Conservation (phyloP, 2,888 invertebrate genomes). For the Dasysyrphus tricinctus region DNA sequence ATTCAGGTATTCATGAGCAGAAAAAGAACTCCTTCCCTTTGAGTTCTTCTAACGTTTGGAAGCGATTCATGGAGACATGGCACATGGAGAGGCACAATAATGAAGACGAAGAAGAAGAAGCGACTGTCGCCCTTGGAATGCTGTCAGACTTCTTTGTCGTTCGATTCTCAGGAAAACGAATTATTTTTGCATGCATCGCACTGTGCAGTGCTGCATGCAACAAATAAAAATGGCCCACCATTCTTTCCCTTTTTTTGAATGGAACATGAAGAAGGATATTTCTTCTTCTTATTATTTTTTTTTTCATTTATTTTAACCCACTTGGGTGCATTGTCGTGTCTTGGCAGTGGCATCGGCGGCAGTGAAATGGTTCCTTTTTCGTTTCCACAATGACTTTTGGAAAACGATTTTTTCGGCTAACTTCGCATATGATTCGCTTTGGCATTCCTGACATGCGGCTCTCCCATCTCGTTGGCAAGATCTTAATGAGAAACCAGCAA, state of each 20-base stretch:
- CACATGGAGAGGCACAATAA: background rate
- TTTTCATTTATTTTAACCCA: slow-evolving; percentile 23
- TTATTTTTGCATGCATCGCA: slow-evolving; percentile 66
- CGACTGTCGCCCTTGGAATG: slow-evolving; percentile 69
- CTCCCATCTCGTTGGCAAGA: slow-evolving; percentile 65
- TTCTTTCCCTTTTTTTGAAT: slow-evolving; percentile 44
- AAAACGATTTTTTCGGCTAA: slow-evolving; percentile 29
- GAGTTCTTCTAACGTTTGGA: slow-evolving; percentile 55
- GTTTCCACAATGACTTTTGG: slow-evolving; percentile 66
- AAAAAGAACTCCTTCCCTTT: background rate
- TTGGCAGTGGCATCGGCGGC: background rate
- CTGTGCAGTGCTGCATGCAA: slow-evolving; percentile 29
- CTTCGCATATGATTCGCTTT: slow-evolving; percentile 66
- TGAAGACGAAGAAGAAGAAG: slow-evolving; percentile 24
- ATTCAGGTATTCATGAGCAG: slow-evolving; percentile 12
- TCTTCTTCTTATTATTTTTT: background rate
- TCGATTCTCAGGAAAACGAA: slow-evolving; percentile 72
- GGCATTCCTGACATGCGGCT: slow-evolving; percentile 64
- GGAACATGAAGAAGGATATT: slow-evolving; percentile 26
- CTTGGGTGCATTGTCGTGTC: slow-evolving; percentile 37
- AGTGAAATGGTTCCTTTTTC: slow-evolving; percentile 7
- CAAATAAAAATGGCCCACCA: slow-evolving; percentile 16
- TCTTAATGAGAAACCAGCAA: slow-evolving; percentile 69
- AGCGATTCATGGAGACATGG: background rate
- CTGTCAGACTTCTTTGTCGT: slow-evolving; percentile 67